Conservation (phyloP, 2,113 vertebrate genomes). For the Phocoena sinus region DNA sequence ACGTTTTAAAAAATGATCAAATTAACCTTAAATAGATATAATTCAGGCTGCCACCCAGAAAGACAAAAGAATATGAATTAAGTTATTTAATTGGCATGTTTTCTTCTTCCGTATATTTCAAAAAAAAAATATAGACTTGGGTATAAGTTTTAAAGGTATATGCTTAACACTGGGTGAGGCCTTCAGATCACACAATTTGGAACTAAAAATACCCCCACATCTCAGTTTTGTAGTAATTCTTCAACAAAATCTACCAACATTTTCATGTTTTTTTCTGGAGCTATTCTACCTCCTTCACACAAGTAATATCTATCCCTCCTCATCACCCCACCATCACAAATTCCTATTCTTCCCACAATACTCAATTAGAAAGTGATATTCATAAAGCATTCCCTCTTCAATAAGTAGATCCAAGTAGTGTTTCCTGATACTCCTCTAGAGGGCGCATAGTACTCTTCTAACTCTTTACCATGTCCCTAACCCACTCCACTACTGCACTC, state of each 20-base stretch:
- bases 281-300: neutral
- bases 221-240: constrained; percentile 2
- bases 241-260: neutral
- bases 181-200: neutral
- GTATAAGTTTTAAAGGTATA: constrained; percentile 8
- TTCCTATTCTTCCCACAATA: neutral
- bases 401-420: neutral
- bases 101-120: neutral
- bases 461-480: neutral
- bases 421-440: neutral
- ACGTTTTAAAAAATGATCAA: neutral
- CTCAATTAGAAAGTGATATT: neutral
- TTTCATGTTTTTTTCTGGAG: neutral
- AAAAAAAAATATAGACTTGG: neutral
- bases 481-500: neutral
- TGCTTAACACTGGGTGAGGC: neutral
- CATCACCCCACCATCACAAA: neutral
- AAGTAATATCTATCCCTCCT: neutral
- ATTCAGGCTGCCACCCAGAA: neutral
- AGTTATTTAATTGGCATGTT: constrained; percentile 5
- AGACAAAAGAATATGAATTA: neutral
- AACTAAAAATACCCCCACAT: neutral
- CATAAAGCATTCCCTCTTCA: neutral
- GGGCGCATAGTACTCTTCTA: neutral
- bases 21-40: neutral